Evolutionary conservation across 2,113 vertebrate species (phyloP), one percentile per base, ranked within the genome.

Genomic region (Donacobius atricapilla): DNA sequence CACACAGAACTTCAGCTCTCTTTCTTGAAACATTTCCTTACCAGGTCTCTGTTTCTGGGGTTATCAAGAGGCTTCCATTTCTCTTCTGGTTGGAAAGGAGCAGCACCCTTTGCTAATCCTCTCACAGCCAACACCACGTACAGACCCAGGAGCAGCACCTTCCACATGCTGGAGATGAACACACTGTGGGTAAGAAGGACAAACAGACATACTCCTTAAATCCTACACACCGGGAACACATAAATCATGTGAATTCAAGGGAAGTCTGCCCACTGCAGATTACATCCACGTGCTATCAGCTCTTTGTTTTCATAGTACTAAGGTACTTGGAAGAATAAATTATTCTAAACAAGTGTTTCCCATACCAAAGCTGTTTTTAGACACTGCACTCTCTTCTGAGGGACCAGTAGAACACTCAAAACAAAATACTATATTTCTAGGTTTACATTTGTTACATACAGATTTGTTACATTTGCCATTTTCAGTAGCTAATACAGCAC

Each of bases 61-160:
- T 98, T 98, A 80, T 97, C 97, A 70, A 98, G 89, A 65, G 98
- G 83, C 57, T 98, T 98, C 98, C 97, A 98, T 54, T 92, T 95
- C 61, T 97, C 98, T 71, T 94, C 87, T 19, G 97, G 94, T 17
- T 89, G 96, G 78, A 96, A 50, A 27, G 92, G 84, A 83, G 83
- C 86, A 83, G 83, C 86, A 61, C 72, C 88, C 16, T 95, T 96
- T 19, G 42, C 73, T 54, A 90, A 14, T 40, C 94, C 94, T 39
- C 80, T 81, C 13, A 95, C 39, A 37, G 87, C 72, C 93, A 97
- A 7, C 11, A 60, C 28, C 11, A 83, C 27, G 11, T 40, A 97
- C 1, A 98, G 89, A 82, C 86, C 83, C 80, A 97, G 89, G n/a
- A 96, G 48, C 54, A 69, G 73, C 47, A 54, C 61, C n/a, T 95